A percentile compares a stretch with the other conserved stretches of the same genome.
Evolutionary conservation across 2,888 invertebrate genomes (phyloP).

Genomic region (Augochlorella aurata): DNA sequence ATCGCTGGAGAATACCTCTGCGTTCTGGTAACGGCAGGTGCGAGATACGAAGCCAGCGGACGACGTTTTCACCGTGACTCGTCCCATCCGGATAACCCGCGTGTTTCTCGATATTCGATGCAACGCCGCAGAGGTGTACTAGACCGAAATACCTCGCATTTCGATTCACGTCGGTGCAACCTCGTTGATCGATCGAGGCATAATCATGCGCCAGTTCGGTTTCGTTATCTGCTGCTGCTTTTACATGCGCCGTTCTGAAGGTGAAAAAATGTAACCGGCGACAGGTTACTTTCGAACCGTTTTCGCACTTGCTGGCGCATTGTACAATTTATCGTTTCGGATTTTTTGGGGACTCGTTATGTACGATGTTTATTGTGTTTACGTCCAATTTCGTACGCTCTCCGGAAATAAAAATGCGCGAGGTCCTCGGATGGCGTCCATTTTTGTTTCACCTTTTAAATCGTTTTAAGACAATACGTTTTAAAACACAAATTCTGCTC

Average conservation of each 20-base stretch:
- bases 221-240: not conserved
- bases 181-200: not conserved
- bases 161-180: slow-evolving; percentile 17
- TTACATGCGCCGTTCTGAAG: not conserved
- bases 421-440: no score
- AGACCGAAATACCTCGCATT: slow-evolving; percentile 7
- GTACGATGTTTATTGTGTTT: no score
- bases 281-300: not conserved
- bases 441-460: no score
- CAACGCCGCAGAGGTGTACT: slow-evolving; percentile 38
- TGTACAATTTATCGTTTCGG: no score
- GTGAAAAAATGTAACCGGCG: not conserved
- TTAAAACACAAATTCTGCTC: no score
- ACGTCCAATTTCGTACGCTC: no score
- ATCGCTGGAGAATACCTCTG: slow-evolving; percentile 60
- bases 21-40: slow-evolving; percentile 74
- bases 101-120: slow-evolving; percentile 69
- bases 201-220: not conserved
- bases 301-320: not conserved
- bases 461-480: no score
- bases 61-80: slow-evolving; percentile 65
- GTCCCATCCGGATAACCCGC: slow-evolving; percentile 54
- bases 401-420: no score
- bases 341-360: no score
- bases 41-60: slow-evolving; percentile 71